phyloP scores from a whole-genome alignment of 2,113 vertebrate genomes.

The Onychostruthus taczanowskii region DNA sequence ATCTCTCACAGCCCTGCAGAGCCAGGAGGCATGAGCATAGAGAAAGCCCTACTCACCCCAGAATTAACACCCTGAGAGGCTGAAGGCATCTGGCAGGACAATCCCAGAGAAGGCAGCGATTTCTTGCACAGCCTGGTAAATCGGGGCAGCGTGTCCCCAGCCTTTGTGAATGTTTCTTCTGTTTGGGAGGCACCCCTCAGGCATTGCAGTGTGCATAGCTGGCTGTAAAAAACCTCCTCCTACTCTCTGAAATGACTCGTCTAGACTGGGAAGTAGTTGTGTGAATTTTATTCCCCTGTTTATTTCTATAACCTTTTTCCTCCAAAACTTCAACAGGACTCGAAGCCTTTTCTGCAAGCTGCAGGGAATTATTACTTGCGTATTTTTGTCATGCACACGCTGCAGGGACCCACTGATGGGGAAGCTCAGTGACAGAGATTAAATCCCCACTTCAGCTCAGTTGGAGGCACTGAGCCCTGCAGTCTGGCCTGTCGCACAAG shows the following conservation, averaged over 20 bases:
- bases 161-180: neutral
- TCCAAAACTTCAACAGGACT: neutral
- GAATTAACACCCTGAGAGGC: neutral
- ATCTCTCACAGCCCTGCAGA: neutral
- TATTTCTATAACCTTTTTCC: neutral
- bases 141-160: neutral
- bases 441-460: neutral
- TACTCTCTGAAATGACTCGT: neutral
- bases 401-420: neutral
- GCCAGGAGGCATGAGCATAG: neutral
- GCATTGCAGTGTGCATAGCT: neutral
- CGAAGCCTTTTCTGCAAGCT: neutral
- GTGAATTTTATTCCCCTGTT: neutral
- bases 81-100: neutral
- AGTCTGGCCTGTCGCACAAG: accelerated
- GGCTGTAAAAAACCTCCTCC: neutral
- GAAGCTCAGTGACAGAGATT: neutral
- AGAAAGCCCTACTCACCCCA: neutral
- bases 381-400: neutral
- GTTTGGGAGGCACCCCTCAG: neutral
- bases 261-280: neutral
- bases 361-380: neutral
- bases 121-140: neutral
- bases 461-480: accelerated
- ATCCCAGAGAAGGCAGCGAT: neutral